A percentile compares a stretch with the other conserved stretches of the same genome.
These are phyloP conservation scores for Anabacerthia variegaticeps DNA, from an alignment of 2,797 vertebrate species.

Conservation along the genomic window DNA sequence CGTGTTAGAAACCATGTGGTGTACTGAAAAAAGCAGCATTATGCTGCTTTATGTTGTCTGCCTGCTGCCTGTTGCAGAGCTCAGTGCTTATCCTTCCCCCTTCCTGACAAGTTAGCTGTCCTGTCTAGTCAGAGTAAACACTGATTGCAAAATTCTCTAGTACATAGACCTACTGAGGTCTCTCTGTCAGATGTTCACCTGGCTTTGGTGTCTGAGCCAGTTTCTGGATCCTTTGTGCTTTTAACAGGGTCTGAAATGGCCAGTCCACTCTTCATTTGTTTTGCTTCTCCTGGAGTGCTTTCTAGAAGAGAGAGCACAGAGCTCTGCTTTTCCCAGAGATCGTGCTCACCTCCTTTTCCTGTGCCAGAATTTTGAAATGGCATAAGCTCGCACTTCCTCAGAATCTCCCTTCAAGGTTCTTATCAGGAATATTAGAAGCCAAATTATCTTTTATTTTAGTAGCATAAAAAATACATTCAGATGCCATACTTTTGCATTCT, in stretches of 20 bases:
- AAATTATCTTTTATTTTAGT: neutral
- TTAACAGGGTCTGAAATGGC: neutral
- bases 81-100: neutral
- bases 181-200: neutral
- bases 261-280: neutral
- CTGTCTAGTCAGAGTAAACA: neutral
- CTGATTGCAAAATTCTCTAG: neutral
- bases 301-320: neutral
- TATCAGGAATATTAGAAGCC: neutral
- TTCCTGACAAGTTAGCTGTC: neutral
- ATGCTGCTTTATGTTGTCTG: constrained; percentile 23
- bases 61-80: constrained; percentile 31
- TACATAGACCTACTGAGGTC: neutral
- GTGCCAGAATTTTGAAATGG: neutral
- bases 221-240: neutral
- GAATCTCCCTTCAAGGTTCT: neutral
- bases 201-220: neutral
- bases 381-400: neutral
- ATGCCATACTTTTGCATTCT: neutral
- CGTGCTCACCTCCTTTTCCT: neutral
- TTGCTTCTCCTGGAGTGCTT: neutral
- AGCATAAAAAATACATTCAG: neutral
- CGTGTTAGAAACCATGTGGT: constrained; percentile 28
- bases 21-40: neutral
- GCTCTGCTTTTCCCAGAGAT: neutral